Percentiles rank a stretch among this genome's conserved stretches.
Evolutionary conservation across 1,140 invertebrate genomes (phyloP).

Genomic region (Trichonephila clavata): DNA sequence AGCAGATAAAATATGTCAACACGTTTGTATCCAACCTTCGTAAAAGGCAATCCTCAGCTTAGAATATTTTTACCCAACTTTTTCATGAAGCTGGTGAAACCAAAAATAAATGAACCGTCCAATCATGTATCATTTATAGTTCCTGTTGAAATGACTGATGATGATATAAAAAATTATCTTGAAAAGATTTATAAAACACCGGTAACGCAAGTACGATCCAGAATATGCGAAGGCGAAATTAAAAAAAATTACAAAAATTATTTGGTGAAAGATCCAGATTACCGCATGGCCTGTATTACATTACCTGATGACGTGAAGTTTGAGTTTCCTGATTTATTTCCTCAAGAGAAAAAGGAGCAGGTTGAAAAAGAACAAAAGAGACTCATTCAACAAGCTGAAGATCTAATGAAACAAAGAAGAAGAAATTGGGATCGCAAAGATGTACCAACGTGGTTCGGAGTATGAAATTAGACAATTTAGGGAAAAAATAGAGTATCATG

Average conservation of each 20-base stretch:
- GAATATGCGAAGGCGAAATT: slow-evolving; percentile 79
- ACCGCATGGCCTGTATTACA: slow-evolving; percentile 89
- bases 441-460: slow-evolving; percentile 72
- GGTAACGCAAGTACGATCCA: slow-evolving; percentile 86
- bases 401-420: slow-evolving; percentile 57
- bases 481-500: no score
- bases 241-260: slow-evolving; percentile 83
- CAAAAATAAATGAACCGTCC: slow-evolving; percentile 84
- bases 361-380: slow-evolving; percentile 77
- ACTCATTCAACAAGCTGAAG: slow-evolving; percentile 49
- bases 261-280: slow-evolving; percentile 91
- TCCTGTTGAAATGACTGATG: slow-evolving; percentile 90
- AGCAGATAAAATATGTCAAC: not conserved
- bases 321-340: slow-evolving; percentile 80
- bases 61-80: slow-evolving; percentile 95
- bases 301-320: slow-evolving; percentile 82
- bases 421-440: slow-evolving; percentile 56
- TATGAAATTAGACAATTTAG: not conserved
- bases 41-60: slow-evolving; percentile 93
- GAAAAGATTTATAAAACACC: slow-evolving; percentile 95
- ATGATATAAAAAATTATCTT: slow-evolving; percentile 94
- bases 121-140: slow-evolving; percentile 92
- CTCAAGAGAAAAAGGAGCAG: slow-evolving; percentile 79
- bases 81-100: slow-evolving; percentile 93
- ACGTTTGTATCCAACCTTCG: slow-evolving; percentile 89